Evolutionary conservation across 2,113 vertebrate species (phyloP).

Genomic region (Henicopernis longicauda): DNA sequence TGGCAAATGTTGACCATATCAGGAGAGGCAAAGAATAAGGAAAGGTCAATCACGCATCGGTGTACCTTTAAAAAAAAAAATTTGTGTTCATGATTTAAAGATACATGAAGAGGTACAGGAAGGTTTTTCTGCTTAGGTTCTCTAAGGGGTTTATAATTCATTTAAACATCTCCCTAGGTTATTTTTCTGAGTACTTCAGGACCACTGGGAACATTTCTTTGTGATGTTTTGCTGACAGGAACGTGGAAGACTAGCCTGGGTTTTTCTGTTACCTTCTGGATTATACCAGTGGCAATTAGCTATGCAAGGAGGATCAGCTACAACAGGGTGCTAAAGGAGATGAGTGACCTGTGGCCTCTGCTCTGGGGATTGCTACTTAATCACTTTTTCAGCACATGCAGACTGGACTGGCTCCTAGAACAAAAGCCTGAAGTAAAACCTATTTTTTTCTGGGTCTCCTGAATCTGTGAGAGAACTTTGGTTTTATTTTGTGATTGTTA

Average conservation of each 20-base stretch:
- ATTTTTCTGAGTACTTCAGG: slow-evolving; percentile 8
- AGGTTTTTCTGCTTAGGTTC: neutral
- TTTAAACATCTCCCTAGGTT: neutral
- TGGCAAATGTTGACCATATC: neutral
- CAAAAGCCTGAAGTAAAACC: neutral
- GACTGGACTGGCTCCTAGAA: neutral
- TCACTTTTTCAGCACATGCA: neutral
- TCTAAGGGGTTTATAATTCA: neutral
- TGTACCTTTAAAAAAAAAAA: neutral
- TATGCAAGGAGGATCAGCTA: slow-evolving; percentile 1
- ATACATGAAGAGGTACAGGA: neutral
- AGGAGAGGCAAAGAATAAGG: neutral
- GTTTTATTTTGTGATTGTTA: neutral
- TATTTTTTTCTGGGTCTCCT: neutral
- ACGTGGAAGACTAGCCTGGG: neutral
- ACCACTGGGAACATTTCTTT: neutral
- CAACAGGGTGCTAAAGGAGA: neutral
- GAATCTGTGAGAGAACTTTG: neutral
- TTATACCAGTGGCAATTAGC: slow-evolving; percentile 4
- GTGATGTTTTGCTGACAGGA: neutral
- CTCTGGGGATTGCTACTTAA: neutral
- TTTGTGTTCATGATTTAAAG: neutral
- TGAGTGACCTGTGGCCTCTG: neutral
- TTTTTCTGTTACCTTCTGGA: slow-evolving; percentile 17
- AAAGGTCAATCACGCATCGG: neutral